A percentile compares a stretch with the other conserved stretches of the same genome.
phyloP scores from a whole-genome alignment of 2,113 vertebrate species.

The Nibea albiflora region DNA sequence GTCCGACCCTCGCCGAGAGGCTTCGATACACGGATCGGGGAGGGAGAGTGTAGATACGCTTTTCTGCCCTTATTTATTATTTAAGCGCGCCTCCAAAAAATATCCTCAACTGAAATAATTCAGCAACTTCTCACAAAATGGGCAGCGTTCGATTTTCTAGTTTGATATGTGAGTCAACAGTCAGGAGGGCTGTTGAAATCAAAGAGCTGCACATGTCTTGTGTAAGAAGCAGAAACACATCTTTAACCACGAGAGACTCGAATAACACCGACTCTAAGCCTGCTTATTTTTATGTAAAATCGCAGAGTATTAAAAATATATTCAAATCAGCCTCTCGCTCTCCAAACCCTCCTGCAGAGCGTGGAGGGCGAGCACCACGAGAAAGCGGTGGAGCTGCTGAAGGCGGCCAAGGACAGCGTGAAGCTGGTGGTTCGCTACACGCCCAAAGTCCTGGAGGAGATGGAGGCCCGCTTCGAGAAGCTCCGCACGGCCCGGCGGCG shows the following conservation, averaged over 20 bases:
- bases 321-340: slow-evolving; percentile 9
- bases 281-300: slow-evolving; percentile 1
- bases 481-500: slow-evolving; percentile 95
- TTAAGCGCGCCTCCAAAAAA: slow-evolving; percentile 5
- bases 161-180: slow-evolving; percentile 22
- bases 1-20: slow-evolving; percentile 52
- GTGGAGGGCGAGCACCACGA: slow-evolving; percentile 99
- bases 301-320: background rate
- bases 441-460: slow-evolving; percentile 98
- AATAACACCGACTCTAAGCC: background rate
- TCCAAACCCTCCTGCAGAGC: slow-evolving; percentile 83
- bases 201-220: slow-evolving; percentile 1
- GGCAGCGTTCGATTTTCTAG: slow-evolving; percentile 12
- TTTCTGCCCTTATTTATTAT: slow-evolving; percentile 13
- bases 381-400: slow-evolving; percentile 96
- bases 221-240: slow-evolving; percentile 16
- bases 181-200: slow-evolving; percentile 13
- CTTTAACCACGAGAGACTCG: background rate
- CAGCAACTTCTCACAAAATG: no score
- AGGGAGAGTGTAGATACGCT: slow-evolving; percentile 1
- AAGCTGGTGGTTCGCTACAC: slow-evolving; percentile 99
- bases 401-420: slow-evolving; percentile 96
- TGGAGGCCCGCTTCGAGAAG: slow-evolving; percentile 99
- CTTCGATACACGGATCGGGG: background rate
- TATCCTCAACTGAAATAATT: background rate